Evolutionary conservation across 2,888 invertebrate genomes (phyloP).

Genomic region (Acleris laterana): DNA sequence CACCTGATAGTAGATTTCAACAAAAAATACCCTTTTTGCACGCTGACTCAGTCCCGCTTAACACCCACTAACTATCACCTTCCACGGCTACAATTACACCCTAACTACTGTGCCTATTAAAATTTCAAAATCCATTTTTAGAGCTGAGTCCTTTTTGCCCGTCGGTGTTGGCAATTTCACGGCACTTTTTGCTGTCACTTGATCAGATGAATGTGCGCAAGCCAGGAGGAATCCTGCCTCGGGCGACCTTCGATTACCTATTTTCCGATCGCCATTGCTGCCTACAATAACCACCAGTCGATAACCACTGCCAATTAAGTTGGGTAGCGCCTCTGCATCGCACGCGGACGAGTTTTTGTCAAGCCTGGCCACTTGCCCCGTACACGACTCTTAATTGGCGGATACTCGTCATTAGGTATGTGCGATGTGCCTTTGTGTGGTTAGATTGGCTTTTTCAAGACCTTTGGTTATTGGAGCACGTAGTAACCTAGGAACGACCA

Average conservation of each 20-base stretch:
- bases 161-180: slow-evolving; percentile 48
- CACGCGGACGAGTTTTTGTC: slow-evolving; percentile 76
- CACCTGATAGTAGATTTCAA: background rate
- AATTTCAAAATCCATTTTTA: slow-evolving; percentile 62
- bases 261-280: slow-evolving; percentile 56
- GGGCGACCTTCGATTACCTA: slow-evolving; percentile 64
- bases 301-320: slow-evolving; percentile 77
- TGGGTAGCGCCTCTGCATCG: slow-evolving; percentile 77
- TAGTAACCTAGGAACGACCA: slow-evolving; percentile 20
- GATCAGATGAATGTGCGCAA: slow-evolving; percentile 45
- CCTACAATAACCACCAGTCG: slow-evolving; percentile 66
- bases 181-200: slow-evolving; percentile 53
- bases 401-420: slow-evolving; percentile 76
- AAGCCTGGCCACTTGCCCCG: slow-evolving; percentile 47
- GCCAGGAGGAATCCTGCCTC: slow-evolving; percentile 42
- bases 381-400: slow-evolving; percentile 72
- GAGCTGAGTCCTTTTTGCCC: slow-evolving; percentile 51
- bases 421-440: slow-evolving; percentile 50
- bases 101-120: slow-evolving; percentile 49
- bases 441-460: slow-evolving; percentile 42
- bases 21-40: background rate
- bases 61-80: slow-evolving; percentile 41
- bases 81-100: slow-evolving; percentile 50
- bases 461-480: slow-evolving; percentile 46
- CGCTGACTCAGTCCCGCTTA: slow-evolving; percentile 1